These are phyloP conservation scores for Ceratitis capitata DNA, from an alignment of 1,140 invertebrate genomes.

Conservation along the genomic window DNA sequence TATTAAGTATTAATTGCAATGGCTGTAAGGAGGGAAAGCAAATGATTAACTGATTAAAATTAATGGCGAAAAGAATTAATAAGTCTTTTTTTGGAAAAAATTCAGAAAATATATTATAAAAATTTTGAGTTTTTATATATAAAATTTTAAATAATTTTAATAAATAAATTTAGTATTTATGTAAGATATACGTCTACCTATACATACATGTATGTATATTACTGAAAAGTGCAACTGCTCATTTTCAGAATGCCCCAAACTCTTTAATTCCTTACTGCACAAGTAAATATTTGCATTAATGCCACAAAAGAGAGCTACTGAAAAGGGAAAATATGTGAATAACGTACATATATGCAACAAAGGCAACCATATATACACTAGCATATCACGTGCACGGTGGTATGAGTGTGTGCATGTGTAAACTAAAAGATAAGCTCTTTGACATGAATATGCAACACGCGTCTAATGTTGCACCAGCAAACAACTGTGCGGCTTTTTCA, in stretches of 20 bases:
- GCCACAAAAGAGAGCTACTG: background rate
- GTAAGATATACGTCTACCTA: too few relatives aligned
- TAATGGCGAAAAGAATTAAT: too few relatives aligned
- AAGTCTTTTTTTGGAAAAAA: too few relatives aligned
- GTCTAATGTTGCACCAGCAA: background rate
- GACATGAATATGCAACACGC: background rate
- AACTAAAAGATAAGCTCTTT: constrained; percentile 24
- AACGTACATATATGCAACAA: background rate
- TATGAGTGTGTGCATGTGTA: background rate
- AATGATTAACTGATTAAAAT: too few relatives aligned
- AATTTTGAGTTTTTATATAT: too few relatives aligned
- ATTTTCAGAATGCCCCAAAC: background rate
- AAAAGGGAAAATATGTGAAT: background rate
- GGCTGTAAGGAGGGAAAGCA: too few relatives aligned
- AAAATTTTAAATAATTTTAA: too few relatives aligned
- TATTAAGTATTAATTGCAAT: too few relatives aligned
- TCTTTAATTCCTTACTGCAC: background rate
- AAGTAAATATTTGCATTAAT: background rate
- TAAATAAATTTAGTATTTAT: too few relatives aligned
- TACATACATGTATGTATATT: too few relatives aligned
- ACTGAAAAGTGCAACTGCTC: background rate
- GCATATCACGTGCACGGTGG: background rate
- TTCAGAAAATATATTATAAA: too few relatives aligned
- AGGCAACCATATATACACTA: background rate
- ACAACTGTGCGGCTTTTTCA: background rate